Conservation (phyloP, 2,888 invertebrate species). For the Phrixothrix hirtus region DNA sequence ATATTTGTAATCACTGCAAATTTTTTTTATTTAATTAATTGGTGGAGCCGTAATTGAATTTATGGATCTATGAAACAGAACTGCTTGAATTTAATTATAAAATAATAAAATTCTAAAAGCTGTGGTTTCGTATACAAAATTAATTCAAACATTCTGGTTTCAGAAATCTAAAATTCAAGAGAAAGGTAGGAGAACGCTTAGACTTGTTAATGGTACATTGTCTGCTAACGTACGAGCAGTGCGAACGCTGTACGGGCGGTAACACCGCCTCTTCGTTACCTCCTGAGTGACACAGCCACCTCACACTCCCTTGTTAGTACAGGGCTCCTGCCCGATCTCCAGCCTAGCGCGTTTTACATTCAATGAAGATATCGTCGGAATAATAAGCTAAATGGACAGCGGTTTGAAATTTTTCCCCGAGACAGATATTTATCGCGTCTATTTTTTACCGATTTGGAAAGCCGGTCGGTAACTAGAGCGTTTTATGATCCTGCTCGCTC, state of each 20-base stretch:
- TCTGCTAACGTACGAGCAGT: conserved; percentile 58
- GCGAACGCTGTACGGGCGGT: conserved; percentile 49
- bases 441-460: conserved; percentile 40
- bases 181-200: conserved; percentile 15
- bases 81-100: too few species aligned
- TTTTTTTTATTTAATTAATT: too few species aligned
- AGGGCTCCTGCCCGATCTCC: conserved; percentile 43
- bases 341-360: conserved; percentile 53
- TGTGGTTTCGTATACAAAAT: conserved; percentile 1
- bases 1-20: too few species aligned
- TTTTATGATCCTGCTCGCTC: conserved; percentile 36
- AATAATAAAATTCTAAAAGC: too few species aligned
- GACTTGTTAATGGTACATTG: conserved; percentile 61
- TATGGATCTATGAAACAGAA: too few species aligned
- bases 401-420: conserved; percentile 28
- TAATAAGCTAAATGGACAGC: conserved; percentile 54
- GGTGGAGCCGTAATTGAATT: too few species aligned
- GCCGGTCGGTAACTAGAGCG: conserved; percentile 36
- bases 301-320: conserved; percentile 56
- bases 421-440: conserved; percentile 37
- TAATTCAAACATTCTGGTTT: conserved; percentile 7
- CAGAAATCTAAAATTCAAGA: conserved; percentile 28
- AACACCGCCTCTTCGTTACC: conserved; percentile 52
- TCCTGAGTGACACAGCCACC: conserved; percentile 56
- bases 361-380: conserved; percentile 56